Percentiles rank a stretch among this genome's conserved stretches.
These are phyloP conservation scores for Galbula dea DNA, from an alignment of 2,113 vertebrate species.

Conservation along the genomic window DNA sequence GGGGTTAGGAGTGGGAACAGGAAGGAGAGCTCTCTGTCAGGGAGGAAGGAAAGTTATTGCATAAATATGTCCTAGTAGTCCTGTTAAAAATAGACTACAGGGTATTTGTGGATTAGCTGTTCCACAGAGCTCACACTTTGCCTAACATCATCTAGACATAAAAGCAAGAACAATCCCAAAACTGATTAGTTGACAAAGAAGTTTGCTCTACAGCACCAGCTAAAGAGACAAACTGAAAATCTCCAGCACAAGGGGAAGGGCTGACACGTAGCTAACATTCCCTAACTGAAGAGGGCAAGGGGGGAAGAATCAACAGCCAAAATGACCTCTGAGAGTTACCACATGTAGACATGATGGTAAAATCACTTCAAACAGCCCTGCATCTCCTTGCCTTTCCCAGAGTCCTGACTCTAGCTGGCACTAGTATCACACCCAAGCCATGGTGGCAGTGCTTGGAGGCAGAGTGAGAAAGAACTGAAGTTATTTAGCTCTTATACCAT, in stretches of 20 bases:
- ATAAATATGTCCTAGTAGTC: neutral
- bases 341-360: neutral
- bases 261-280: rapidly evolving
- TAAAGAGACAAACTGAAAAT: neutral
- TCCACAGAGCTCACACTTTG: neutral
- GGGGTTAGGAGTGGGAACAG: neutral
- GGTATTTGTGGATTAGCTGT: neutral
- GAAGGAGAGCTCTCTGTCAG: neutral
- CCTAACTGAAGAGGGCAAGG: neutral
- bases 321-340: neutral
- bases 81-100: neutral
- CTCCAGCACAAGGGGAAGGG: neutral
- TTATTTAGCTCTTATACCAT: neutral
- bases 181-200: neutral
- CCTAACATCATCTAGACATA: neutral
- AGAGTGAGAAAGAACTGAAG: rapidly evolving
- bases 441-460: neutral
- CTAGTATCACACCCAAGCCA: neutral
- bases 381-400: neutral
- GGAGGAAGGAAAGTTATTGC: neutral
- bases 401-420: neutral
- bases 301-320: neutral
- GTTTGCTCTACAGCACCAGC: neutral
- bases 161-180: neutral
- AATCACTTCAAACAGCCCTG: neutral